These are phyloP conservation scores for Etheostoma nigrum DNA, from an alignment of 2,797 vertebrate genomes.

Conservation along the genomic window DNA sequence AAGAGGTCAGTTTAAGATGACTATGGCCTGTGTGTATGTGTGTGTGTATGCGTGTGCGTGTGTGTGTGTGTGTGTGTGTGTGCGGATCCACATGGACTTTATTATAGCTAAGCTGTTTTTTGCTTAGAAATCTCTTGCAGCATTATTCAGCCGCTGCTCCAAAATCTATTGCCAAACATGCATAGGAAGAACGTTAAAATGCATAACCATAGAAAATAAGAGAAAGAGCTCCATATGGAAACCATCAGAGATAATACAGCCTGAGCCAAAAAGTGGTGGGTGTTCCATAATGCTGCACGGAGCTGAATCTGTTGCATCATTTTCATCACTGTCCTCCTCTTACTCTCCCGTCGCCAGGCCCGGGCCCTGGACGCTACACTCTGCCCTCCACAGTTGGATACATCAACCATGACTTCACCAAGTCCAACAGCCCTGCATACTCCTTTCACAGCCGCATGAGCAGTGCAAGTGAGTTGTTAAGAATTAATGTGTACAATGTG, in stretches of 20 bases:
- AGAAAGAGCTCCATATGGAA: constrained; percentile 75
- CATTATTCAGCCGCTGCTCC: constrained; percentile 41
- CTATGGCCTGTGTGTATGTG: constrained; percentile 23
- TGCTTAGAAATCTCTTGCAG: constrained; percentile 50
- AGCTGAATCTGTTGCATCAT: constrained; percentile 65
- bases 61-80: constrained; percentile 36
- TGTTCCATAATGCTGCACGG: constrained; percentile 32
- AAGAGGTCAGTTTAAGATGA: constrained; percentile 79
- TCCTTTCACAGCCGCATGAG: constrained; percentile 86
- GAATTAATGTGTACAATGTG: too few relatives aligned
- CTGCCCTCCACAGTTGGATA: constrained; percentile 90
- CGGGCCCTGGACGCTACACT: constrained; percentile 87
- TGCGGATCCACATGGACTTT: constrained; percentile 54
- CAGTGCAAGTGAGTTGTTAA: constrained; percentile 77
- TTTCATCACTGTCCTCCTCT: constrained; percentile 44
- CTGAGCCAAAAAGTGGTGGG: constrained; percentile 48
- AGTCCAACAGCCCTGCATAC: constrained; percentile 88
- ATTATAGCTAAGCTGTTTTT: constrained; percentile 50
- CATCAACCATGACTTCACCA: constrained; percentile 90
- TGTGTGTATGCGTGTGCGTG: constrained; percentile 30
- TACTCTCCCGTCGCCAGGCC: constrained; percentile 77
- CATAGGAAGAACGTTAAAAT: constrained; percentile 63
- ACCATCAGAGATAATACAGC: constrained; percentile 63
- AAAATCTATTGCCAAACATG: constrained; percentile 67
- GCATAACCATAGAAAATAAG: constrained; percentile 75